Percentiles rank a stretch among this genome's conserved stretches.
Evolutionary conservation across 1,140 invertebrate species (phyloP).

Genomic region (Hypsibius dujardini): DNA sequence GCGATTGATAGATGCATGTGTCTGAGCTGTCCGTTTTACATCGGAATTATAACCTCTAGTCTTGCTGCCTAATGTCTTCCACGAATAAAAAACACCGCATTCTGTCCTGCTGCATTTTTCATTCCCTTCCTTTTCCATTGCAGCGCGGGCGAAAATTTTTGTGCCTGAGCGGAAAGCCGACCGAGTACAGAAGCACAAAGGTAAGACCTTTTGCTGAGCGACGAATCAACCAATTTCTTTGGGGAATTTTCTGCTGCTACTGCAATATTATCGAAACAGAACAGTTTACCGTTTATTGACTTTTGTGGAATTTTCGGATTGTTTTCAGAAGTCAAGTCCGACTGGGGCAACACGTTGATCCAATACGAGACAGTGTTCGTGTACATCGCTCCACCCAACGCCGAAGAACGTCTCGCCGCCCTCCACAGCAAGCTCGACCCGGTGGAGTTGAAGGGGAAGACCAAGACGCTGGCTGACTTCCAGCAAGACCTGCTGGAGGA

Average conservation of each 20-base stretch:
- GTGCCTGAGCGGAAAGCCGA: neutral
- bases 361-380: slow-evolving; percentile 8
- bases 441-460: neutral
- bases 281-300: too few species aligned
- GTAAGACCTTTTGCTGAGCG: neutral
- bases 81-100: too few species aligned
- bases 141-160: neutral
- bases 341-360: slow-evolving; percentile 15
- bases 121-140: too few species aligned
- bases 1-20: too few species aligned
- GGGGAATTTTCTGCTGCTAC: too few species aligned
- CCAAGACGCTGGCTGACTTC: neutral
- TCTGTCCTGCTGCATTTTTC: too few species aligned
- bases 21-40: too few species aligned
- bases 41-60: too few species aligned
- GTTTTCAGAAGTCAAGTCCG: slow-evolving; percentile 1
- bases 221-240: too few species aligned
- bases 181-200: neutral
- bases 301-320: too few species aligned
- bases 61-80: too few species aligned
- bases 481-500: slow-evolving; percentile 2
- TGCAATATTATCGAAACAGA: too few species aligned
- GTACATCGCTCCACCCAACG: neutral
- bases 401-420: neutral
- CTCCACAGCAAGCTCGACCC: neutral